phyloP scores from a whole-genome alignment of 92 coral and sea anemone species.

The Isaurus tuberculatus region DNA sequence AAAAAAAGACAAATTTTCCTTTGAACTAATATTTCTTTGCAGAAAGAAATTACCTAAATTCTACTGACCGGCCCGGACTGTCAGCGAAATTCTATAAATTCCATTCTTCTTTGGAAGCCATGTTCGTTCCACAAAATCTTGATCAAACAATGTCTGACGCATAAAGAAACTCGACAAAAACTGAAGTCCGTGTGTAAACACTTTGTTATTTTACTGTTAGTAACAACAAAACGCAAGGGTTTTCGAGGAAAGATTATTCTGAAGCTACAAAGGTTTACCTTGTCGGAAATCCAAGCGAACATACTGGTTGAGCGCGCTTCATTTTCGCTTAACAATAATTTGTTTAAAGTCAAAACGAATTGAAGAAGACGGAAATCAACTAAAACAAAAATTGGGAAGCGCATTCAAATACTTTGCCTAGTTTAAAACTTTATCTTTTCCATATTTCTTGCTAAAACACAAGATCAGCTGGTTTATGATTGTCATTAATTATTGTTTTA shows the following conservation, averaged over 20 bases:
- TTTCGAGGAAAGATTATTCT: slow-evolving; percentile 9
- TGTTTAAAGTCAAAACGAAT: slow-evolving; percentile 4
- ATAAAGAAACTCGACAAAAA: slow-evolving; percentile 20
- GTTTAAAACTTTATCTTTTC: neutral
- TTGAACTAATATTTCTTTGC: neutral
- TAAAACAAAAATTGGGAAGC: slow-evolving; percentile 12
- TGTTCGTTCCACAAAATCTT: slow-evolving; percentile 24
- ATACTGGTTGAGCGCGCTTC: slow-evolving; percentile 24
- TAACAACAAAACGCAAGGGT: slow-evolving; percentile 5
- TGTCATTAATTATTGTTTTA: slow-evolving; percentile 39
- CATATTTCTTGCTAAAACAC: neutral
- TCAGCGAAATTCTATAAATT: slow-evolving; percentile 29
- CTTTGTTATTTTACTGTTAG: neutral
- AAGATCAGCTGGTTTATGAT: slow-evolving; percentile 28
- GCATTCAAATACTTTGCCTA: slow-evolving; percentile 6
- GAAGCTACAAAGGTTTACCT: neutral
- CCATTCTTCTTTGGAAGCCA: slow-evolving; percentile 42
- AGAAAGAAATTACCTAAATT: neutral
- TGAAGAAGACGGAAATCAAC: slow-evolving; percentile 10
- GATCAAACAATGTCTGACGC: slow-evolving; percentile 47
- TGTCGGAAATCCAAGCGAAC: neutral
- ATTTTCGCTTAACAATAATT: neutral
- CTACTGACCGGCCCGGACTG: neutral
- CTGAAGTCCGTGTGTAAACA: slow-evolving; percentile 44
- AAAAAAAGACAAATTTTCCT: neutral